phyloP scores from a whole-genome alignment of 2,113 vertebrate species.

The Cochlearius cochlearius region DNA sequence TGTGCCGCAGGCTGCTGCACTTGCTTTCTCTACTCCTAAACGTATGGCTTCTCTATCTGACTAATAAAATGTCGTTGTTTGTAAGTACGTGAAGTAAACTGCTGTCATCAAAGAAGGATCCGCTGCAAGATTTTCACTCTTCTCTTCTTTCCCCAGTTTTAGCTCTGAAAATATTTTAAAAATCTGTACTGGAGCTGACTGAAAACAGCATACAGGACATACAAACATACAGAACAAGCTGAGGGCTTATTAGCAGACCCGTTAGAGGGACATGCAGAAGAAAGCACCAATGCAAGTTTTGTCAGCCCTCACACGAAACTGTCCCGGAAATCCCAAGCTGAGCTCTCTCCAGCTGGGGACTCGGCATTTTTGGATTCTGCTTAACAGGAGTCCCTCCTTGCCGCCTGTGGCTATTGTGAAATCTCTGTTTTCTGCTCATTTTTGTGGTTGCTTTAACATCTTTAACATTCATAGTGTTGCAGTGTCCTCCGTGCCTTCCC shows the following conservation, averaged over 20 bases:
- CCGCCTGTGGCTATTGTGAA: background rate
- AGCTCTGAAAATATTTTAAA: background rate
- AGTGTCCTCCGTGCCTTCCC: background rate
- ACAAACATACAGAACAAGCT: background rate
- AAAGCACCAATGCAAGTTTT: background rate
- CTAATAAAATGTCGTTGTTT: background rate
- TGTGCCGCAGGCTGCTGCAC: background rate
- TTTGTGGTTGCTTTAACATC: background rate
- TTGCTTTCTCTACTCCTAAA: background rate
- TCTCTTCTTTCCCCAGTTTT: background rate
- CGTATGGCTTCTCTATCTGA: background rate
- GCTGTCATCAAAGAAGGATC: background rate
- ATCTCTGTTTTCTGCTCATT: background rate
- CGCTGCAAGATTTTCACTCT: background rate
- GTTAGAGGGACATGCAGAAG: background rate
- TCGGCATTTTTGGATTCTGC: background rate
- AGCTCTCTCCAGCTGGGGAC: background rate
- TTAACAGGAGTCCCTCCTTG: background rate
- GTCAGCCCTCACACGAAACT: background rate
- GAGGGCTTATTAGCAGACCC: background rate
- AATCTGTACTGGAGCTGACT: background rate
- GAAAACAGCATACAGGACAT: background rate
- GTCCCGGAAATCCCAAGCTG: background rate
- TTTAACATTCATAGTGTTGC: background rate
- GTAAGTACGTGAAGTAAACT: background rate